These are phyloP conservation scores for Drosophila mauritiana DNA, from an alignment of 1,140 invertebrate species.

Conservation along the genomic window DNA sequence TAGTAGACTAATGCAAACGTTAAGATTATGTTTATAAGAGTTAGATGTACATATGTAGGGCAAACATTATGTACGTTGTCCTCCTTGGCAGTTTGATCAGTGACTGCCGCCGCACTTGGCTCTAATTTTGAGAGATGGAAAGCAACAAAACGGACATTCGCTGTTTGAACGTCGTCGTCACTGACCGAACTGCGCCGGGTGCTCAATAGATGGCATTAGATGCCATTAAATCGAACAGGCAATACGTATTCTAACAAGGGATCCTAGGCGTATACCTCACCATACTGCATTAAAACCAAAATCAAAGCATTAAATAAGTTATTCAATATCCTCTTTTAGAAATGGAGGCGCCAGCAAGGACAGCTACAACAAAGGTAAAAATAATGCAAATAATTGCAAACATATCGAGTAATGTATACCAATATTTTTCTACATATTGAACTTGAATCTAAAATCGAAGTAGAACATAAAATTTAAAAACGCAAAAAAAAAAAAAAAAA, in stretches of 20 bases:
- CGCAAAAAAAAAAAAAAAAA: neutral
- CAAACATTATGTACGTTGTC: neutral
- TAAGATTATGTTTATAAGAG: neutral
- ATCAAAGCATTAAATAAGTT: constrained; percentile 88
- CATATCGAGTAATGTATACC: constrained; percentile 81
- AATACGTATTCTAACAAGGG: constrained; percentile 18
- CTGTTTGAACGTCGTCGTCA: constrained; percentile 9
- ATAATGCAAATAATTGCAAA: constrained; percentile 83
- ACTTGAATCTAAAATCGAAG: constrained; percentile 49
- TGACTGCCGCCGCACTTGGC: neutral
- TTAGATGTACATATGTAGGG: neutral
- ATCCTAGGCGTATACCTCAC: constrained; percentile 72
- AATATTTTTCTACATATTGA: constrained; percentile 77
- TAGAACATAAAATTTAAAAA: constrained; percentile 9
- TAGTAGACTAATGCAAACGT: neutral
- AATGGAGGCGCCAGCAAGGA: constrained; percentile 92
- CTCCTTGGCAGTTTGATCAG: constrained; percentile 20
- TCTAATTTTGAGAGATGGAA: neutral
- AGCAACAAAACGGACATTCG: neutral
- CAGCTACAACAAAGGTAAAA: constrained; percentile 95
- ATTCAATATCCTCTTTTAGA: constrained; percentile 93
- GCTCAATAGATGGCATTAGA: neutral
- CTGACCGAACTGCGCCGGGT: constrained; percentile 24
- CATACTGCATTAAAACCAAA: constrained; percentile 86
- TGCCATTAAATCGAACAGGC: neutral